Conservation (phyloP, 1,140 invertebrate species). For the Ceratina japonica region DNA sequence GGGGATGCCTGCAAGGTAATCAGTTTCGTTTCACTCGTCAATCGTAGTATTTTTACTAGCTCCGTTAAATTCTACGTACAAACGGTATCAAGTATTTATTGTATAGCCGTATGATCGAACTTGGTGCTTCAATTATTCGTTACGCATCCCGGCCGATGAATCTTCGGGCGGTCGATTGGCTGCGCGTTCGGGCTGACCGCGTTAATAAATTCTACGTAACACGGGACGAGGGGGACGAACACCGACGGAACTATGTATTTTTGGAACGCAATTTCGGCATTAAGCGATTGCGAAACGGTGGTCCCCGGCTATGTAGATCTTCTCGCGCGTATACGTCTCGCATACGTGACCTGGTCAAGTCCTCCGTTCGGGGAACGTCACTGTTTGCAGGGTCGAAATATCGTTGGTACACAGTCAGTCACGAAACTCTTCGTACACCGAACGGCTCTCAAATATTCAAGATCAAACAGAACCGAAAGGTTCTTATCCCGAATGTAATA, state of each 20-base stretch:
- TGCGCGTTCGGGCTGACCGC: conserved; percentile 2
- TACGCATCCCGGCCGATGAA: background rate
- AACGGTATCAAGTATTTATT: too few species aligned
- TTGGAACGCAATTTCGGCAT: conserved; percentile 49
- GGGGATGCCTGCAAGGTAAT: conserved; percentile 5
- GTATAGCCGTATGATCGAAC: too few species aligned
- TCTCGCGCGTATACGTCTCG: conserved; percentile 7
- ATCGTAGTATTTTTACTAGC: background rate
- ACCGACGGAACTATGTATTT: conserved; percentile 39
- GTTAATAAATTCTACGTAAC: conserved; percentile 50
- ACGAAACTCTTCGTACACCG: too few species aligned
- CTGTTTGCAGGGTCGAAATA: conserved; percentile 10
- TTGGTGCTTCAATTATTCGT: background rate
- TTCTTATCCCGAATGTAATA: too few species aligned
- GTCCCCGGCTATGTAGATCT: conserved; percentile 22
- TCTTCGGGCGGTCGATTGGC: background rate
- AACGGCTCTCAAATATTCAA: too few species aligned
- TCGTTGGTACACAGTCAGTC: too few species aligned
- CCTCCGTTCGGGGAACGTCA: conserved; percentile 28
- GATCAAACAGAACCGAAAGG: too few species aligned
- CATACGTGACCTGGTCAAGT: conserved; percentile 45
- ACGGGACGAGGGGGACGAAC: conserved; percentile 24
- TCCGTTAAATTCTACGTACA: too few species aligned
- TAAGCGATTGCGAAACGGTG: conserved; percentile 27
- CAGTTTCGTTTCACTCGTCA: too few species aligned